Conservation (phyloP, 2,113 vertebrate genomes). For the Mirza zaza region DNA sequence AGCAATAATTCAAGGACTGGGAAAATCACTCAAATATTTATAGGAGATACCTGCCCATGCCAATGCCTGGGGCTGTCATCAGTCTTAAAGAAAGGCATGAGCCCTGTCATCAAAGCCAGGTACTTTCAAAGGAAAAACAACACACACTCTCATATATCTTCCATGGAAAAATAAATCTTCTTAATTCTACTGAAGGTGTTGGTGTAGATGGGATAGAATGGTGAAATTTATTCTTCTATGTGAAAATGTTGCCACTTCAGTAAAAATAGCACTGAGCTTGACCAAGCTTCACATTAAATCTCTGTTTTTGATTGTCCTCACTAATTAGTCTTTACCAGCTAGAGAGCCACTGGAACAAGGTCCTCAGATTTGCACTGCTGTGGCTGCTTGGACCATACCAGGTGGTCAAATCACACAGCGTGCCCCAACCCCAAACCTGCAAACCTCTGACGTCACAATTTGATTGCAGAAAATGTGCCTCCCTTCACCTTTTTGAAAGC, state of each 20-base stretch:
- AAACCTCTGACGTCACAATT: background rate
- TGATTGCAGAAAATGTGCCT: background rate
- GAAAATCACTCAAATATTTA: conserved; percentile 62
- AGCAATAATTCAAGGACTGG: conserved; percentile 29
- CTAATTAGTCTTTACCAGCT: background rate
- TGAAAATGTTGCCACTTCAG: background rate
- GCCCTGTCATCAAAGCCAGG: conserved; percentile 20
- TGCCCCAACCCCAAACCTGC: background rate
- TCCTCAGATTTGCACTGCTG: background rate
- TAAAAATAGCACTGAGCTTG: background rate
- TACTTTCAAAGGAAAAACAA: conserved; percentile 42
- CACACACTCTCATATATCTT: conserved; percentile 24
- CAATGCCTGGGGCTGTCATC: background rate
- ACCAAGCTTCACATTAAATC: conserved; percentile 3
- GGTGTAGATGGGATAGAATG: background rate
- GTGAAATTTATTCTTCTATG: background rate
- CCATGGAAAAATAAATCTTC: conserved; percentile 48
- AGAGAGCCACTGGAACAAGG: background rate
- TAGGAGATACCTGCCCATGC: background rate
- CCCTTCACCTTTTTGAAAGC: background rate
- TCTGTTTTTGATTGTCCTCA: background rate
- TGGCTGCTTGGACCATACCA: background rate
- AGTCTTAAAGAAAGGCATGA: background rate
- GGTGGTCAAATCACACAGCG: background rate
- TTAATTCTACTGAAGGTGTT: background rate